These are phyloP conservation scores for Coleophora deauratella DNA, from an alignment of 2,888 invertebrate species.

Conservation along the genomic window DNA sequence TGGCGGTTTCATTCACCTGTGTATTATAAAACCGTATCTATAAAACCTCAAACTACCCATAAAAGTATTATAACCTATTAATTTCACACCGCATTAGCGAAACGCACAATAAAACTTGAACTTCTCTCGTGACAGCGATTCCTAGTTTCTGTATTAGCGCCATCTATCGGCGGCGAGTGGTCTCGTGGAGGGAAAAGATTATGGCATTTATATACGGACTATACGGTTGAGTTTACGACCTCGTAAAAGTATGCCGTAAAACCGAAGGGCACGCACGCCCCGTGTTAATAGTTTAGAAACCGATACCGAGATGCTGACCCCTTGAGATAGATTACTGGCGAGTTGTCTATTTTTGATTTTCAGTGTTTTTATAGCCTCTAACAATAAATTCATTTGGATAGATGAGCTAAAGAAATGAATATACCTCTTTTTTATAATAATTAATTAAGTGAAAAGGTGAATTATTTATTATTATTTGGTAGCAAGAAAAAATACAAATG, in stretches of 20 bases:
- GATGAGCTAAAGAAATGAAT: too few species aligned
- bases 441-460: too few species aligned
- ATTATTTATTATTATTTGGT: too few species aligned
- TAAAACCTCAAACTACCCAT: slow-evolving; percentile 66
- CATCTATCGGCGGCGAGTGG: slow-evolving; percentile 48
- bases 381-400: too few species aligned
- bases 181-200: too few species aligned
- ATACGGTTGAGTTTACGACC: slow-evolving; percentile 65
- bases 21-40: slow-evolving; percentile 30
- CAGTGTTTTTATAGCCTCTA: too few species aligned
- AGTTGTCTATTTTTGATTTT: too few species aligned
- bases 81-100: slow-evolving; percentile 74
- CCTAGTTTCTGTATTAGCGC: slow-evolving; percentile 57
- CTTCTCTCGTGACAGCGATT: slow-evolving; percentile 61
- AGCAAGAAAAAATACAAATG: too few species aligned
- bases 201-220: slow-evolving; percentile 21
- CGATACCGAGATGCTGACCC: slow-evolving; percentile 66
- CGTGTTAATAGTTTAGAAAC: slow-evolving; percentile 74
- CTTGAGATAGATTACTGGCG: slow-evolving; percentile 70
- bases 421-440: too few species aligned
- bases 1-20: slow-evolving; percentile 45
- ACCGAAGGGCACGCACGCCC: slow-evolving; percentile 72
- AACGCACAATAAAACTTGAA: slow-evolving; percentile 72
- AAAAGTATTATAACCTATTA: slow-evolving; percentile 73
- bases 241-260: slow-evolving; percentile 72